phyloP scores from a whole-genome alignment of 2,888 invertebrate genomes.

The Agonopterix heracliana region DNA sequence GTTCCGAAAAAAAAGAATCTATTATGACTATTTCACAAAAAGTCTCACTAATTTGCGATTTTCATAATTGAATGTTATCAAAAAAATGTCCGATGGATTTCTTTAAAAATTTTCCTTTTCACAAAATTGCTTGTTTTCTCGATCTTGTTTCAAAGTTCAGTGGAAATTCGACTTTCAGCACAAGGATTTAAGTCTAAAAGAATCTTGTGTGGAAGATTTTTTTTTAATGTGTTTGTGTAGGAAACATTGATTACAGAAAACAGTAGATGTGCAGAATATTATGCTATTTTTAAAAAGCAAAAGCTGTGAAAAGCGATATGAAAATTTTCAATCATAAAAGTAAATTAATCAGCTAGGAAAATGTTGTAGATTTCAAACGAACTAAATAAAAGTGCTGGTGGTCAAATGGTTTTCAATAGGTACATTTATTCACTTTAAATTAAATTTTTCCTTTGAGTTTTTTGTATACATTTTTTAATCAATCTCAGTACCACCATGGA shows the following conservation, averaged over 20 bases:
- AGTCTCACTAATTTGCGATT: slow-evolving; percentile 41
- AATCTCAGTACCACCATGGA: too few relatives aligned
- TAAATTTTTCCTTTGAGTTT: too few relatives aligned
- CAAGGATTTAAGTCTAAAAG: background rate
- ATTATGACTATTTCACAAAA: slow-evolving; percentile 9
- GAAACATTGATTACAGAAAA: background rate
- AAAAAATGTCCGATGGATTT: slow-evolving; percentile 37
- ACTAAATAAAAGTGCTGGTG: too few relatives aligned
- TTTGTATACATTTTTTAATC: too few relatives aligned
- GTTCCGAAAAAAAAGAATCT: slow-evolving; percentile 12
- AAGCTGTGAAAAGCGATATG: too few relatives aligned
- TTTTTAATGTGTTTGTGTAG: slow-evolving; percentile 36
- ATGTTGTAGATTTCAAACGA: too few relatives aligned
- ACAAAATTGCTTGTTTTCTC: slow-evolving; percentile 29
- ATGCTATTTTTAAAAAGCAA: too few relatives aligned
- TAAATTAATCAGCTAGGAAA: too few relatives aligned
- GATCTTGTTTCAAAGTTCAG: slow-evolving; percentile 13
- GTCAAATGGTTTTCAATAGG: too few relatives aligned
- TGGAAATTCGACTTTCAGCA: slow-evolving; percentile 22
- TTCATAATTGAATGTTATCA: slow-evolving; percentile 54
- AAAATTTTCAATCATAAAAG: too few relatives aligned
- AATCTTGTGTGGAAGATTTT: slow-evolving; percentile 5
- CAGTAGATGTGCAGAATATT: too few relatives aligned
- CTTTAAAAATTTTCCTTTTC: slow-evolving; percentile 34
- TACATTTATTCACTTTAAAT: too few relatives aligned